These are phyloP conservation scores for Athene noctua DNA, from an alignment of 2,113 vertebrate genomes.

Conservation along the genomic window DNA sequence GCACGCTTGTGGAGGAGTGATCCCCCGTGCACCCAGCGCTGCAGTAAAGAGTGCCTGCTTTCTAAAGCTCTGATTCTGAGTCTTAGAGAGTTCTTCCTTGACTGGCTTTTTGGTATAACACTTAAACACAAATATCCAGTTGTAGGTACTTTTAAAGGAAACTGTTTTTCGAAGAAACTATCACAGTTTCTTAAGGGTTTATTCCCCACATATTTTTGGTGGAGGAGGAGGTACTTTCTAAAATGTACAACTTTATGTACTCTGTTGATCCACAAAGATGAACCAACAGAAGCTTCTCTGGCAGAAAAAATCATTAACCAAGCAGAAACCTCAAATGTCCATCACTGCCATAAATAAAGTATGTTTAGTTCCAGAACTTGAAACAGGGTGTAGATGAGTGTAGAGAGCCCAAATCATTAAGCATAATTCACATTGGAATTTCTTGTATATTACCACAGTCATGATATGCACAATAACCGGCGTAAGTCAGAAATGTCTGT, in stretches of 20 bases:
- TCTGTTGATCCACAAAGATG: background rate
- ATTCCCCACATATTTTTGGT: background rate
- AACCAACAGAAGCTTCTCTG: background rate
- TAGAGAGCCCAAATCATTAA: background rate
- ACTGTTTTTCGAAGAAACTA: no score
- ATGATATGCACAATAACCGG: background rate
- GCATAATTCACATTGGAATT: background rate
- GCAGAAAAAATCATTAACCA: background rate
- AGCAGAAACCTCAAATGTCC: background rate
- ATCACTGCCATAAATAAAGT: background rate
- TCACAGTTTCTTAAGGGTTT: background rate
- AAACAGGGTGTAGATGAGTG: rapidly evolving
- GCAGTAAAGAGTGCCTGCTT: no score
- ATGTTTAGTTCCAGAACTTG: background rate
- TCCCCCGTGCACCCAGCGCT: no score
- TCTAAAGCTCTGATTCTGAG: no score
- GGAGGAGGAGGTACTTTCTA: background rate
- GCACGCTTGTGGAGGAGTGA: no score
- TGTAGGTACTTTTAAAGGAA: background rate
- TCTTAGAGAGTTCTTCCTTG: no score
- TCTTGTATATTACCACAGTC: background rate
- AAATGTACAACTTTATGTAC: background rate
- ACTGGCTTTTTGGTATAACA: no score
- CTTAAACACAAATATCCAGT: background rate
- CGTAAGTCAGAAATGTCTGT: background rate